Conservation (phyloP, 2,797 vertebrate species). For the Myoxocephalus aenaeus region DNA sequence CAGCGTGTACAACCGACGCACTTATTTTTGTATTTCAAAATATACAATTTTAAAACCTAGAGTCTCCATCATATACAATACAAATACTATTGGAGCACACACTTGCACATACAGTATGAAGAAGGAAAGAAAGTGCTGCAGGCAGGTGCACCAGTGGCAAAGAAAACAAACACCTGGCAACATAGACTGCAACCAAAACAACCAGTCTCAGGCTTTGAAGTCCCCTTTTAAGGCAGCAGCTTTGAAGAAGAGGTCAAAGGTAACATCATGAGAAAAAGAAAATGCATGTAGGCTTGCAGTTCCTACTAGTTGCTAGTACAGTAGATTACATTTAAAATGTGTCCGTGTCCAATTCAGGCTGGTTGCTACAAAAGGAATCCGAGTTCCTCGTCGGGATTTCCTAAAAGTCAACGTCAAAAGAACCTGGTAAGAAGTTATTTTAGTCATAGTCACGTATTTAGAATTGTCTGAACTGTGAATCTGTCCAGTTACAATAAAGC, state of each 20-base stretch:
- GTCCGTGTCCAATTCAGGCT: constrained; percentile 66
- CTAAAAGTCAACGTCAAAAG: constrained; percentile 79
- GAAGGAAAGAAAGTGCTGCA: not conserved
- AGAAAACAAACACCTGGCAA: not conserved
- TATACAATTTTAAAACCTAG: not conserved
- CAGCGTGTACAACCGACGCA: too few relatives aligned
- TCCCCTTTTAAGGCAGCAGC: not conserved
- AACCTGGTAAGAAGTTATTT: constrained; percentile 76
- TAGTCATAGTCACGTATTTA: not conserved
- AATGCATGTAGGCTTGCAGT: not conserved
- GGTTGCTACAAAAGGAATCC: constrained; percentile 82
- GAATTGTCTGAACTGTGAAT: not conserved
- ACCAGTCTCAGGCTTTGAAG: constrained; percentile 24
- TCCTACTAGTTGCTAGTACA: too few relatives aligned
- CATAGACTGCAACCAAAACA: not conserved
- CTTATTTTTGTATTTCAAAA: not conserved
- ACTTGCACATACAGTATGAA: not conserved
- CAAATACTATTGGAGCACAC: too few relatives aligned
- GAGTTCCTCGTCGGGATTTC: constrained; percentile 77
- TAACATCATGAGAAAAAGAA: not conserved
- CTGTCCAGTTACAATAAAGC: not conserved
- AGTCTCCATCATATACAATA: not conserved
- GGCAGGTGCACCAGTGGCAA: constrained; percentile 45
- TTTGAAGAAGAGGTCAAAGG: constrained; percentile 39
- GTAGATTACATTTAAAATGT: not conserved